These are phyloP conservation scores for Leucopsar rothschildi DNA, from an alignment of 2,113 vertebrate species.

Conservation along the genomic window DNA sequence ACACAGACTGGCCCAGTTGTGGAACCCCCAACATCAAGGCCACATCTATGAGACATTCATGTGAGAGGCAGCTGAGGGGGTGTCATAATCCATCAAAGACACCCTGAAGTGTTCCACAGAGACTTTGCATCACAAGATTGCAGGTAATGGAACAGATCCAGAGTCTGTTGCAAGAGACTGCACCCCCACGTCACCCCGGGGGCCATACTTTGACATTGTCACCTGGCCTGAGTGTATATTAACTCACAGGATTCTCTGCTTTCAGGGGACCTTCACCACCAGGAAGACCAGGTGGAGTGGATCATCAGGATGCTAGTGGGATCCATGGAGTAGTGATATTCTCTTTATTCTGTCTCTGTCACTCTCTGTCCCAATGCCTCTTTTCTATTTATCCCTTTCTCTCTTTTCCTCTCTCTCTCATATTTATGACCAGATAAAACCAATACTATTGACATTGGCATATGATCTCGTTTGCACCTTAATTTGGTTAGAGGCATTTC, in stretches of 20 bases:
- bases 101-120: neutral
- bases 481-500: neutral
- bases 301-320: no score
- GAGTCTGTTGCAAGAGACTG: neutral
- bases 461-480: neutral
- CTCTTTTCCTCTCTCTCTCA: neutral
- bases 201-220: neutral
- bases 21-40: no score
- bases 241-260: neutral
- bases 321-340: neutral
- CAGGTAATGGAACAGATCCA: neutral
- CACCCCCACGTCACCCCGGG: fast-evolving
- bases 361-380: neutral
- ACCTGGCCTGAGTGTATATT: neutral
- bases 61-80: neutral
- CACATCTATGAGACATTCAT: neutral
- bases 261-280: neutral
- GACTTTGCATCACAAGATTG: neutral
- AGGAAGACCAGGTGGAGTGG: neutral
- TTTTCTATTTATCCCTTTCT: neutral
- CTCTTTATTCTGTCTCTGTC: neutral
- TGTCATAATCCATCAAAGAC: neutral
- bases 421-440: neutral
- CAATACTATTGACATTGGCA: no score
- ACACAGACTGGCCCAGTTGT: neutral